A percentile compares a stretch with the other conserved stretches of the same genome.
Evolutionary conservation across 2,888 invertebrate genomes (phyloP).

Genomic region (Drosophila eohydei): DNA sequence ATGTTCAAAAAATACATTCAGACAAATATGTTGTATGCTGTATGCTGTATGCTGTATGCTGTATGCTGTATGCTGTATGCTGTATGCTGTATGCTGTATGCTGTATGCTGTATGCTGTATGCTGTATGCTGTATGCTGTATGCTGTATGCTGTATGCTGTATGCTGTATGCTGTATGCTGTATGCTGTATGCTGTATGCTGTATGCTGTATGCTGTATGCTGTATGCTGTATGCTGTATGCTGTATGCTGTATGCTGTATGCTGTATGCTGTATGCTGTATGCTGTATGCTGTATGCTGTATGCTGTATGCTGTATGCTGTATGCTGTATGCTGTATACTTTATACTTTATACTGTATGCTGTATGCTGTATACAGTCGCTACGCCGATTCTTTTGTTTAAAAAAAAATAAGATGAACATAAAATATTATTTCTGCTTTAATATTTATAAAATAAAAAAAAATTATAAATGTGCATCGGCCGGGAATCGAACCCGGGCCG

Average conservation of each 20-base stretch:
- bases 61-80: slow-evolving; percentile 16
- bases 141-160: neutral
- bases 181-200: slow-evolving; percentile 14
- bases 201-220: neutral
- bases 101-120: slow-evolving; percentile 2
- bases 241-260: neutral
- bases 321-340: neutral
- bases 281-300: slow-evolving; percentile 15
- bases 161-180: slow-evolving; percentile 1
- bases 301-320: slow-evolving; percentile 1
- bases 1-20: no score
- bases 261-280: neutral
- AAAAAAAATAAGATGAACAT: neutral
- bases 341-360: neutral
- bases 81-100: slow-evolving; percentile 1
- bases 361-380: neutral
- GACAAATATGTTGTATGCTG: slow-evolving; percentile 1
- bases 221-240: neutral
- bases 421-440: neutral
- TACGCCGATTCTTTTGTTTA: no score
- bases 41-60: slow-evolving; percentile 23
- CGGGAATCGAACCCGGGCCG: slow-evolving; percentile 82
- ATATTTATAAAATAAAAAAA: neutral
- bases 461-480: slow-evolving; percentile 26
- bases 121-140: slow-evolving; percentile 29